These are phyloP conservation scores for Scytalopus superciliaris DNA, from an alignment of 2,113 vertebrate species.

Conservation along the genomic window DNA sequence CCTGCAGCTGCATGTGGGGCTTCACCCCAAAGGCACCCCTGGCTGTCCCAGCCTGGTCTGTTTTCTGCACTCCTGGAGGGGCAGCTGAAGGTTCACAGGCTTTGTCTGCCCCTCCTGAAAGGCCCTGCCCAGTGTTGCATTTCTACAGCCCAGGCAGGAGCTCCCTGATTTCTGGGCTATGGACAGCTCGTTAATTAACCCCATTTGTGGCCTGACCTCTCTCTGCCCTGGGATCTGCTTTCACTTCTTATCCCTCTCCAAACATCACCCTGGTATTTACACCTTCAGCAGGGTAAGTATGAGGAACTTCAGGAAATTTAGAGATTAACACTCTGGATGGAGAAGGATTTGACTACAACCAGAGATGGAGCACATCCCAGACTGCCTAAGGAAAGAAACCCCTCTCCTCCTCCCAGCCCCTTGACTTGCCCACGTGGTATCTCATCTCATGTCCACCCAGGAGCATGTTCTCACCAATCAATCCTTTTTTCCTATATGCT, in stretches of 20 bases:
- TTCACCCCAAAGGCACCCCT: background rate
- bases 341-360: background rate
- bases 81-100: too few species aligned
- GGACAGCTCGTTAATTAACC: background rate
- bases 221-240: background rate
- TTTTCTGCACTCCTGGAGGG: background rate
- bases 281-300: background rate
- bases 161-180: accelerated
- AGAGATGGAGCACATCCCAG: background rate
- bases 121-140: background rate
- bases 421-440: background rate
- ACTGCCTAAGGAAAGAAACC: background rate
- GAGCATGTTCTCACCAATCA: background rate
- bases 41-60: background rate
- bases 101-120: background rate
- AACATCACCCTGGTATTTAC: background rate
- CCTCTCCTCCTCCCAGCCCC: background rate
- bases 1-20: background rate
- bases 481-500: background rate
- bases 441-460: background rate
- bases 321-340: background rate
- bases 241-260: background rate
- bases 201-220: background rate
- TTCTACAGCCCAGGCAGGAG: background rate
- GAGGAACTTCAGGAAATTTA: background rate